Evolutionary conservation across 2,797 vertebrate species (phyloP).

Genomic region (Monodelphis domestica): DNA sequence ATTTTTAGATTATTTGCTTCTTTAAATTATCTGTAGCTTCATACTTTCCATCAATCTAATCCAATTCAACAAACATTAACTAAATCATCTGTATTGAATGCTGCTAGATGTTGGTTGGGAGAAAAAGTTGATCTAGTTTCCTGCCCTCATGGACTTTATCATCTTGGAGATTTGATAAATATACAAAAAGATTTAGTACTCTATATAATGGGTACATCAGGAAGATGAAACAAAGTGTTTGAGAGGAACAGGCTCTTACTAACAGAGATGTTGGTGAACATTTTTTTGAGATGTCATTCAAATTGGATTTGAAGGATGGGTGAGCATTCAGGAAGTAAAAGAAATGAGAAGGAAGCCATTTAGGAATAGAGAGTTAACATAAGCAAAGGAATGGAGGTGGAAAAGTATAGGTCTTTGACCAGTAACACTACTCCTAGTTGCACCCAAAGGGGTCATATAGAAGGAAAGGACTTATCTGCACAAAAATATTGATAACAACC

Average conservation of each 20-base stretch:
- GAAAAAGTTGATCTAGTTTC: neutral
- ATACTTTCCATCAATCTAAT: neutral
- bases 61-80: neutral
- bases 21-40: neutral
- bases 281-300: neutral
- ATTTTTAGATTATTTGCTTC: neutral
- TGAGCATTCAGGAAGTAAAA: neutral
- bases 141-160: neutral
- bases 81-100: neutral
- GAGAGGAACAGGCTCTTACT: neutral
- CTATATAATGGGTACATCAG: neutral
- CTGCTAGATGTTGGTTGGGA: neutral
- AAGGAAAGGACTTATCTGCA: neutral
- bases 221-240: neutral
- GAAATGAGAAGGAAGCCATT: neutral
- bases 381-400: neutral
- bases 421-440: neutral
- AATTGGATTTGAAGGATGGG: neutral
- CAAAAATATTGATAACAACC: neutral
- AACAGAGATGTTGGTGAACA: neutral
- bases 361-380: neutral
- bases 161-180: neutral
- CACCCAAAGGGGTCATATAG: neutral
- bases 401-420: neutral
- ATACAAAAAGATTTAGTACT: neutral